A percentile compares a stretch with the other conserved stretches of the same genome.
These are phyloP conservation scores for Erinaceus europaeus DNA, from an alignment of 2,113 vertebrate species.

Conservation along the genomic window DNA sequence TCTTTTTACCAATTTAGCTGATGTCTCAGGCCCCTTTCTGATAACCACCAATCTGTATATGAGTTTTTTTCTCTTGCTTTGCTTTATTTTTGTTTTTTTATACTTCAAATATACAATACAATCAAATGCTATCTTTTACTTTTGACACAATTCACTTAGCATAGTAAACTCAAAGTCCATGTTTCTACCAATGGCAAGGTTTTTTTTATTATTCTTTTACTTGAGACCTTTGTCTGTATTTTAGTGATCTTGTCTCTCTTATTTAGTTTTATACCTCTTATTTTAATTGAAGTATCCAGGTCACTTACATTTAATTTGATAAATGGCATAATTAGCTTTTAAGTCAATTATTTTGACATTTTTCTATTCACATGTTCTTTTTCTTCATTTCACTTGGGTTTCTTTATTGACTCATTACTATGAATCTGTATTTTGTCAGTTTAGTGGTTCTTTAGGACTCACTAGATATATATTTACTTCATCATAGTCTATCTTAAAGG, in stretches of 20 bases:
- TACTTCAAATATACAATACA: not conserved
- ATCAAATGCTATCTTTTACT: not conserved
- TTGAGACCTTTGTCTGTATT: not conserved
- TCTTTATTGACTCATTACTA: not conserved
- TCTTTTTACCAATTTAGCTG: too few relatives aligned
- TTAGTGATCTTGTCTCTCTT: not conserved
- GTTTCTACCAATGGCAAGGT: not conserved
- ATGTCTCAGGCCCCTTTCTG: not conserved
- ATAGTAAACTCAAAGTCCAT: not conserved
- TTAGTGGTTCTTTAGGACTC: not conserved
- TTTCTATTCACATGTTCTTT: not conserved
- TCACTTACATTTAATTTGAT: not conserved
- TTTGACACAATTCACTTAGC: not conserved
- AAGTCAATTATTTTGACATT: not conserved
- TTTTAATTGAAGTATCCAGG: not conserved
- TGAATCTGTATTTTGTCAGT: not conserved
- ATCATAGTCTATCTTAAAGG: not conserved
- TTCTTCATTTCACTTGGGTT: not conserved
- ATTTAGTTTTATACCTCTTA: not conserved
- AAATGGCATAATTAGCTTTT: not conserved
- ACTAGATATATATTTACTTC: not conserved
- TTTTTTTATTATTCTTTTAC: not conserved
- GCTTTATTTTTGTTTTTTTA: not conserved
- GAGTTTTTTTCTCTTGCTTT: not conserved
- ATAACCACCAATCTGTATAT: not conserved